Evolutionary conservation across 2,113 vertebrate species (phyloP), one percentile per base, ranked within the genome.

Genomic region (Calyptommatus sinebrachiatus): DNA sequence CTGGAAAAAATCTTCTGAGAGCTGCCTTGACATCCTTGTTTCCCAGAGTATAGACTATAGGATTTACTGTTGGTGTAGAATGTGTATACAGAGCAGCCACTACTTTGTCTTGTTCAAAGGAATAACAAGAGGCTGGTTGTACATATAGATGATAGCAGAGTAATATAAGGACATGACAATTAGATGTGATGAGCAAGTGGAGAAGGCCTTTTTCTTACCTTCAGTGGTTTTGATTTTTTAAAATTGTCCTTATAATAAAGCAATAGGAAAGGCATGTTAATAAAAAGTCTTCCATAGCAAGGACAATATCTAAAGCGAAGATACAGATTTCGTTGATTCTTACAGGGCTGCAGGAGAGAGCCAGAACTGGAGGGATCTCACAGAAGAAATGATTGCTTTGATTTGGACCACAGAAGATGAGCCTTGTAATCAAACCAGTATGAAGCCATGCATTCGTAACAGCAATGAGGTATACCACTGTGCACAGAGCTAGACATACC

Each of bases 301-400:
- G 80, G 8, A 84, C 83, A 24, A 92, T 70, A 46, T 91, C 90
- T 12, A 88, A n/a, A n/a, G 83, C n/a, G 21, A 86, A 90, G 5
- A 91, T 83, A 84, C 89, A 88, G 50, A 90, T 83, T 45, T n/a
- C 89, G 5, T 90, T 92, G 22, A 88, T 14, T 60, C 46, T 82
- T 67, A 91, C 85, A 0, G 88, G 81, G 72, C 83, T 91, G 76
- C 89, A 92, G n/a, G 89, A 89, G 63, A 92, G 63, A 68, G 84
- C 84, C 35, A 92, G 82, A 8, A 92, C 57, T 0, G 89, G 87
- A 22, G 87, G 89, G 21, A 91, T 91, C 80, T 92, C 90, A 50
- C 89, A 92, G 77, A 91, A 92, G 76, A 92, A 92, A 61, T 91
- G 88, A 65, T 91, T 82, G 20, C 89, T 83, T 16, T n/a, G n/a